Evolutionary conservation across 2,888 invertebrate species (phyloP).

Genomic region (Arenicola marina): DNA sequence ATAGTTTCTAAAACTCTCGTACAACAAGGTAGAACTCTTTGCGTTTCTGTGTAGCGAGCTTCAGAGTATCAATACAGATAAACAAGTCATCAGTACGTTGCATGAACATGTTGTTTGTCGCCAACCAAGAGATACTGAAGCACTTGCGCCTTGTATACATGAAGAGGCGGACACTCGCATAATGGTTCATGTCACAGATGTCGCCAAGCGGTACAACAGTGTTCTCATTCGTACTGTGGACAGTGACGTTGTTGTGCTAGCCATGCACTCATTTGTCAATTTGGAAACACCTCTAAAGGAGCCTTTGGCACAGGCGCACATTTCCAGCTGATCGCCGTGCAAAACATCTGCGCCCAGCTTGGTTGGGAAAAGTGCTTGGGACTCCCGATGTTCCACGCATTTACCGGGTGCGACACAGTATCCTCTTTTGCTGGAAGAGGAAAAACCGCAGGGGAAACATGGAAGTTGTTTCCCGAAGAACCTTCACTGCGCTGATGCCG

Average conservation of each 20-base stretch:
- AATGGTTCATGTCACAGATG: conserved; percentile 26
- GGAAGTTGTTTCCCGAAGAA: conserved; percentile 9
- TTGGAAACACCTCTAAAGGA: conserved; percentile 2
- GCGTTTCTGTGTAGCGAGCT: conserved; percentile 10
- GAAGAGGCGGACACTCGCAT: conserved; percentile 29
- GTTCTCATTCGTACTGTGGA: conserved; percentile 30
- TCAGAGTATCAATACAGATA: conserved; percentile 1
- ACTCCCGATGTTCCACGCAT: conserved; percentile 26
- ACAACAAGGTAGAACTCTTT: conserved; percentile 23
- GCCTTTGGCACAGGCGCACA: conserved; percentile 27
- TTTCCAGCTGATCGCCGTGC: conserved; percentile 27
- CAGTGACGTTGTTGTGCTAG: conserved; percentile 29
- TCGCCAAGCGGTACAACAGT: conserved; percentile 8
- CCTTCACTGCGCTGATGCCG: conserved; percentile 4
- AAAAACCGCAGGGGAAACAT: conserved; percentile 9
- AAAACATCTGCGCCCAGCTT: conserved; percentile 18
- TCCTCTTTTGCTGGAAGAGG: conserved; percentile 13
- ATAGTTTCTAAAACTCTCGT: conserved; percentile 16
- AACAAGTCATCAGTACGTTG: conserved; percentile 14
- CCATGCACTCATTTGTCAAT: conserved; percentile 1
- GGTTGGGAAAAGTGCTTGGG: conserved; percentile 17
- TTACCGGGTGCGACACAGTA: conserved; percentile 32
- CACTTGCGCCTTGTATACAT: conserved; percentile 10
- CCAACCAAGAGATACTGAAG: not conserved
- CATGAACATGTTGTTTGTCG: conserved; percentile 10